Base-by-base conservation (phyloP, 2,888 invertebrate genomes). In the Nomada lathburiana region DNA sequence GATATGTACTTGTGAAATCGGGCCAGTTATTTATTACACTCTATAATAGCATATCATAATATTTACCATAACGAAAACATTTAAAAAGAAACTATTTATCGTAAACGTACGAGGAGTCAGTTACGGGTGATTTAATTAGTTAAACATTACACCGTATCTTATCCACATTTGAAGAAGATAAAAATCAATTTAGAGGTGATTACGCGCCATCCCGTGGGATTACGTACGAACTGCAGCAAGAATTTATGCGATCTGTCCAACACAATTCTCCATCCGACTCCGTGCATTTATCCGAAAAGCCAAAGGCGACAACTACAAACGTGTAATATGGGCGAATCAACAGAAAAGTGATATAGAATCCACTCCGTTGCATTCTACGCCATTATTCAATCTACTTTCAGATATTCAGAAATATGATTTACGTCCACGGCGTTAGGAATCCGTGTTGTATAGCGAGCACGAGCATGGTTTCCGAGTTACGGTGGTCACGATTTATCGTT, bases 371-470 rank as follows among this genome's bases (percentile, higher is more conserved):
- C 47, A 47, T 59, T 76, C 60, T 67, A 36, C 55, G 64, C 77
- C 44, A 81, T 74, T 78, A 81, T 78, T 78, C 78, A 70, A 78
- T 78, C 69, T 63, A 76, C 50, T 77, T 77, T 63, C 64, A 57
- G 69, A 81, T 70, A 81, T 70, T 69, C 70, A 64, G 73, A 60
- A 77, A 60, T 42, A 70, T 78, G 81, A 81, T 78, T 78, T 81
- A 81, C 55, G 74, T 44, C n/a, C 53, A 20, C 20, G 50, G 47
- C 50, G 62, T 47, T 29, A 70, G 62, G 53, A 55, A 62, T 20
- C 70, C 23, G 47, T n/a, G 59, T 18, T 18, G 52, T 16, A 26
- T 44, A 29, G 60, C 16, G 29, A n/a, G 13, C 42, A 42, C 53
- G 72, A 44, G 16, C 53, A 20, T 50, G 18, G 55, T 57, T 70